Evolutionary conservation across 2,797 vertebrate species (phyloP), one percentile per base, ranked within the genome.

Genomic region (Pseudotriccus pelzelni): DNA sequence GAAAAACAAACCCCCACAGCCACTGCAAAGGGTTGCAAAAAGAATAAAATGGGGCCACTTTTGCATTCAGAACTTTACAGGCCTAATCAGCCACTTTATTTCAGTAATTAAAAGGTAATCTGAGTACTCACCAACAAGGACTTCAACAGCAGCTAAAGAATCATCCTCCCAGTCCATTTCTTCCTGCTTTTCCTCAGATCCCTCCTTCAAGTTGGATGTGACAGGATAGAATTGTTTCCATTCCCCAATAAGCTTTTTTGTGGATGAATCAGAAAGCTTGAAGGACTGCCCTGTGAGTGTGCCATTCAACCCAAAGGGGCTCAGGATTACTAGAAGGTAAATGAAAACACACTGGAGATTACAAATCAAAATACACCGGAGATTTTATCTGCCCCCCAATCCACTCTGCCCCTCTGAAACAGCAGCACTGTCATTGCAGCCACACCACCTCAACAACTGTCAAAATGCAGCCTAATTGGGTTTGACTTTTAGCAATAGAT

Each of bases 191-290:
- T 99, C 99, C 80, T 99, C 99, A 32, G 97, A 97, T 49, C 98
- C 96, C 83, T 99, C 98, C 96, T 99, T 99, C 94, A 98, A 96
- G 91, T 98, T 98, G 50, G 99, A 98, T 49, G 98, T 99, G 93
- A 99, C 99, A 78, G 99, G 99, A 97, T 99, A 99, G 96, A 99
- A 99, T 85, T 99, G 99, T 96, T 99, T 99, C 99, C 99, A 99
- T 98, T 99, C 99, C 95, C 99, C 98, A 56, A 99, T 99, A 87
- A 99, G 98, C 97, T 99, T 99, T 97, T 99, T 99, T 27, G 99
- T 99, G 14, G 99, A 99, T 52, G 99, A 99, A 97, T 99, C 99
- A 34, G 99, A 99, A 97, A 99, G 98, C 98, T 99, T 99, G 97
- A 99, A 99, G 9, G 99, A 99, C 97, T 99, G 99, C 92, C 99